Percentiles rank a stretch among this genome's conserved stretches.
phyloP scores from a whole-genome alignment of 1,140 invertebrate genomes.

The Panagrolaimus sp. region DNA sequence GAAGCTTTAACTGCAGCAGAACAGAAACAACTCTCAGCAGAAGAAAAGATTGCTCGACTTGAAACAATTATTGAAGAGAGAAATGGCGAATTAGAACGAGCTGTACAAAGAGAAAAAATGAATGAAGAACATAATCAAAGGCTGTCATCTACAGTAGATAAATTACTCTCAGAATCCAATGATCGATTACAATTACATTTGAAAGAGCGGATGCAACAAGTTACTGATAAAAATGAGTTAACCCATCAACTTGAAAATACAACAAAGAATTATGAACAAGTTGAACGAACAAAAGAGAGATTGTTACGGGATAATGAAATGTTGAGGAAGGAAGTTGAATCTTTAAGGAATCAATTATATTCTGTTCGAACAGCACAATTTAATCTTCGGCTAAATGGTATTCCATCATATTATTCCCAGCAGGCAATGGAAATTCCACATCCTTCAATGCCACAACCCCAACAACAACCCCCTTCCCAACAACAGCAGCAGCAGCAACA shows the following conservation, averaged over 20 bases:
- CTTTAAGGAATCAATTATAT: conserved; percentile 61
- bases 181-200: conserved; percentile 94
- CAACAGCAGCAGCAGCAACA: conserved; percentile 18
- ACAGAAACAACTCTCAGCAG: conserved; percentile 81
- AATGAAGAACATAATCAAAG: conserved; percentile 98
- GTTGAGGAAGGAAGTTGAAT: conserved; percentile 61
- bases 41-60: conserved; percentile 84
- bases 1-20: conserved; percentile 86
- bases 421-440: conserved; percentile 4
- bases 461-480: conserved; percentile 22
- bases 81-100: conserved; percentile 75
- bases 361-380: conserved; percentile 56
- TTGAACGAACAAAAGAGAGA: conserved; percentile 52
- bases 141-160: conserved; percentile 90
- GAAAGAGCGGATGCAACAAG: conserved; percentile 93
- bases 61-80: conserved; percentile 91
- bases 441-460: conserved; percentile 19
- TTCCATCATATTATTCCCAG: conserved; percentile 21
- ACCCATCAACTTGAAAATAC: conserved; percentile 91
- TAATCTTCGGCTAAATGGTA: conserved; percentile 50
- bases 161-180: conserved; percentile 87
- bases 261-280: conserved; percentile 79
- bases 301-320: conserved; percentile 51
- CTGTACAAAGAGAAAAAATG: conserved; percentile 94
- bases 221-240: conserved; percentile 94